phyloP scores from a whole-genome alignment of 2,888 invertebrate species.

The Dorcus hopei region DNA sequence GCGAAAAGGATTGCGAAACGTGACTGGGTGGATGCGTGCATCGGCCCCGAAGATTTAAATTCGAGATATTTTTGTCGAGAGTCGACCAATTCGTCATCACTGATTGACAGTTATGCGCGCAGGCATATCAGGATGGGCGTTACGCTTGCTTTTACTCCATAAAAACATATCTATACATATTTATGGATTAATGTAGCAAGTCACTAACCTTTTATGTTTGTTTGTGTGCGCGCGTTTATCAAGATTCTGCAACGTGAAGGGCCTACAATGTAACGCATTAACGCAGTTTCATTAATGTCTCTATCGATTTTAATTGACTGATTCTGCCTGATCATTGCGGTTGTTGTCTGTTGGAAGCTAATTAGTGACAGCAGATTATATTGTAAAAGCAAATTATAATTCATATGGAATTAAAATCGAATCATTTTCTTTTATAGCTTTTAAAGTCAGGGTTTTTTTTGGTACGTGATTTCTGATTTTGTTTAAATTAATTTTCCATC shows the following conservation, averaged over 20 bases:
- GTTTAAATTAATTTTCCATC: too few relatives aligned
- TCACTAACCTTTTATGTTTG: background rate
- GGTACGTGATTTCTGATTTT: too few relatives aligned
- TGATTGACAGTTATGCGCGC: slow-evolving; percentile 13
- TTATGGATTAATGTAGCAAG: slow-evolving; percentile 1
- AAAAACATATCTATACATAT: background rate
- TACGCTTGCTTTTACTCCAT: slow-evolving; percentile 7
- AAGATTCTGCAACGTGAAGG: background rate
- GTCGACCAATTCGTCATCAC: slow-evolving; percentile 12
- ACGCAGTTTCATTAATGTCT: background rate
- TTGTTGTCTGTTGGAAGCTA: too few relatives aligned
- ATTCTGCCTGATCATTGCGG: too few relatives aligned
- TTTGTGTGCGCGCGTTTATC: background rate
- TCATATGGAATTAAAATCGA: too few relatives aligned
- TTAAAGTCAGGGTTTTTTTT: too few relatives aligned
- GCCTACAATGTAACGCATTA: background rate
- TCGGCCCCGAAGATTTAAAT: background rate
- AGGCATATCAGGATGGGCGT: slow-evolving; percentile 14
- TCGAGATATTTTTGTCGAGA: slow-evolving; percentile 1
- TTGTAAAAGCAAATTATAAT: too few relatives aligned
- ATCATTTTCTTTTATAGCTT: too few relatives aligned
- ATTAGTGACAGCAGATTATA: too few relatives aligned
- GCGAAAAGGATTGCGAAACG: background rate
- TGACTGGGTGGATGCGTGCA: background rate
- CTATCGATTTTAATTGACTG: background rate